Conservation (phyloP, 2,888 invertebrate genomes). For the Orgyia antiqua region DNA sequence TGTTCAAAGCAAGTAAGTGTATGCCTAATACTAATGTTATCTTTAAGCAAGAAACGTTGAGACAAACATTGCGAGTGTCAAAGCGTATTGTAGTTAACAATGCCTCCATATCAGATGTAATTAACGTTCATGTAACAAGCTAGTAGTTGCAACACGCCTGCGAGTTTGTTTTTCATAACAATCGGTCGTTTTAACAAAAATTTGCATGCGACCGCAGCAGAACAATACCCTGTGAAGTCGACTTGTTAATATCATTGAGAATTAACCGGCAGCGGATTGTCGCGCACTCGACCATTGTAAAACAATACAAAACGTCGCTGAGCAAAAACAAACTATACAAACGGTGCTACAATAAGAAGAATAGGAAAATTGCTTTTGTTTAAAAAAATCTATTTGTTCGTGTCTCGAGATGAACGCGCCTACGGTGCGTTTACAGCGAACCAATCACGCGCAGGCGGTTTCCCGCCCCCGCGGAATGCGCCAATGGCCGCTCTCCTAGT, state of each 20-base stretch:
- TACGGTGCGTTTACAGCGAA: conserved; percentile 54
- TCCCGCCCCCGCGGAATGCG: conserved; percentile 60
- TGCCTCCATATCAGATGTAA: conserved; percentile 50
- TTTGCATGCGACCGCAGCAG: conserved; percentile 54
- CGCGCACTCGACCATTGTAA: conserved; percentile 63
- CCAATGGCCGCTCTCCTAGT: conserved; percentile 54
- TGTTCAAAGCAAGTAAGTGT: too few relatives aligned
- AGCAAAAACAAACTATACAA: conserved; percentile 74
- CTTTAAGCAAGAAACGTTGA: conserved; percentile 22
- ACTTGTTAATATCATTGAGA: conserved; percentile 66
- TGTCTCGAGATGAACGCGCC: conserved; percentile 70
- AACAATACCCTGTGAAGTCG: conserved; percentile 60
- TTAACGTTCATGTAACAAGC: conserved; percentile 44
- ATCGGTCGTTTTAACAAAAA: conserved; percentile 67
- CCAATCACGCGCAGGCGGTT: conserved; percentile 58
- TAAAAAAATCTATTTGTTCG: conserved; percentile 76
- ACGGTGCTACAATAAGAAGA: conserved; percentile 72
- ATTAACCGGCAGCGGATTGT: conserved; percentile 74
- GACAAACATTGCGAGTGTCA: conserved; percentile 14
- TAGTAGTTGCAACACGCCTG: conserved; percentile 39
- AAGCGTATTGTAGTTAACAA: conserved; percentile 26
- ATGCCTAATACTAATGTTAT: too few relatives aligned
- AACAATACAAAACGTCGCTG: conserved; percentile 72
- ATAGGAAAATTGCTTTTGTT: conserved; percentile 78
- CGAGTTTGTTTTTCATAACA: conserved; percentile 58